These are phyloP conservation scores for Drosophila vallismaia DNA, from an alignment of 2,888 invertebrate genomes.

Conservation along the genomic window DNA sequence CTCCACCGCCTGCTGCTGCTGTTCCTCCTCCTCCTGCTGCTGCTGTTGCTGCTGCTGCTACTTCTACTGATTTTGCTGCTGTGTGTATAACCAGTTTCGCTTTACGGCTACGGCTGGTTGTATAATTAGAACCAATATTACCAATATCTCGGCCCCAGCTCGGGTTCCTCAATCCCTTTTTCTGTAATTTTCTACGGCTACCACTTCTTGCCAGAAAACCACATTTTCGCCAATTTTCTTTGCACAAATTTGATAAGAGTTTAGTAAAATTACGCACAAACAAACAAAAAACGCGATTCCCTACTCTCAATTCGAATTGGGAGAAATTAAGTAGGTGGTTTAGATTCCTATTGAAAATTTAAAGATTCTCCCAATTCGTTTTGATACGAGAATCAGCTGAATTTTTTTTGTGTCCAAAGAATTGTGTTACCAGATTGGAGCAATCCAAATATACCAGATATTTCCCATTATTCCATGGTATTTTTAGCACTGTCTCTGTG, in stretches of 20 bases:
- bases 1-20: conserved; percentile 45
- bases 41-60: conserved; percentile 49
- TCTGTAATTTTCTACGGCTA: conserved; percentile 36
- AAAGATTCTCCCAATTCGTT: conserved; percentile 8
- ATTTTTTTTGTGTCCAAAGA: conserved; percentile 4
- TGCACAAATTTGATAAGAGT: background rate
- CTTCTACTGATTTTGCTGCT: conserved; percentile 47
- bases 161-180: conserved; percentile 38
- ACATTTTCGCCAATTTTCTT: conserved; percentile 57
- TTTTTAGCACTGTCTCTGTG: background rate
- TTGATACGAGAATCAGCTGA: conserved; percentile 6
- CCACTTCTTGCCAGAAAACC: conserved; percentile 48
- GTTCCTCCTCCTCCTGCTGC: conserved; percentile 46
- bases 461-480: background rate
- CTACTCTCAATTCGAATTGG: conserved; percentile 4
- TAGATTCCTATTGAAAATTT: background rate
- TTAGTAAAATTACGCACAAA: background rate
- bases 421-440: background rate
- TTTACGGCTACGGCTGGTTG: conserved; percentile 67
- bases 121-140: conserved; percentile 65
- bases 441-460: background rate
- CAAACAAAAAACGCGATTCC: conserved; percentile 1
- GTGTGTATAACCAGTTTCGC: conserved; percentile 78
- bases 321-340: background rate
- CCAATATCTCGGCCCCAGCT: conserved; percentile 45